Conservation (phyloP, 2,113 vertebrate species). For the Pseudolaguvia tuberculata region DNA sequence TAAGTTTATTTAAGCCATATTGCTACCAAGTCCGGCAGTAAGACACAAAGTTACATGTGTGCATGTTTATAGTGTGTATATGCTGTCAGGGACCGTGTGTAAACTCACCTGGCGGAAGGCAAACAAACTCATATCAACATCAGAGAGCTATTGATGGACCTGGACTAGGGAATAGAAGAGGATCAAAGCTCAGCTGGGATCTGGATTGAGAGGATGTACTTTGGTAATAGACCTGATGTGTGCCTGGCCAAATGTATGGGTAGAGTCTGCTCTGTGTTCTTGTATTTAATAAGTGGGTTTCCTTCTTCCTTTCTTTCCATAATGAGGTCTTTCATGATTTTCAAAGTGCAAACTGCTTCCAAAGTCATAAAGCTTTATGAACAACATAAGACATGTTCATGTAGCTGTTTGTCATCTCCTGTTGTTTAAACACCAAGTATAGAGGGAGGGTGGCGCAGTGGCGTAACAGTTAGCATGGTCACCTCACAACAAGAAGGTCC, state of each 20-base stretch:
- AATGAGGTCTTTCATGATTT: too few relatives aligned
- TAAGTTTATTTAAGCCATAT: not conserved
- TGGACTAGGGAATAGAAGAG: slow-evolving; percentile 4
- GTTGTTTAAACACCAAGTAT: too few relatives aligned
- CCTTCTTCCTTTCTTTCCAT: not conserved
- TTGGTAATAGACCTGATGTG: slow-evolving; percentile 16
- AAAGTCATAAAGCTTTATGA: not conserved
- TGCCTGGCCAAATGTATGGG: slow-evolving; percentile 11
- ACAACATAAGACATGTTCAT: not conserved
- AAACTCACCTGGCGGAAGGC: slow-evolving; percentile 47
- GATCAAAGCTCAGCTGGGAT: slow-evolving; percentile 39
- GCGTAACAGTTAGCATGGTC: too few relatives aligned
- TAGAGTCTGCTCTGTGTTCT: not conserved
- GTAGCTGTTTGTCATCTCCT: not conserved
- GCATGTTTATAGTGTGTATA: slow-evolving; percentile 20
- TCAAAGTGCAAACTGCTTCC: not conserved
- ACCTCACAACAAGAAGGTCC: too few relatives aligned
- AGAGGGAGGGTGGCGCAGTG: too few relatives aligned
- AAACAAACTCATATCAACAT: slow-evolving; percentile 45
- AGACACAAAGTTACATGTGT: not conserved
- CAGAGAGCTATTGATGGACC: slow-evolving; percentile 5
- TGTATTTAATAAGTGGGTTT: slow-evolving; percentile 13
- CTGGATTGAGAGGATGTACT: slow-evolving; percentile 26
- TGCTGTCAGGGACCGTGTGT: slow-evolving; percentile 14
- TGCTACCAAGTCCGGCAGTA: not conserved